phyloP scores from a whole-genome alignment of 2,888 invertebrate species.

The Saturnia japonica region DNA sequence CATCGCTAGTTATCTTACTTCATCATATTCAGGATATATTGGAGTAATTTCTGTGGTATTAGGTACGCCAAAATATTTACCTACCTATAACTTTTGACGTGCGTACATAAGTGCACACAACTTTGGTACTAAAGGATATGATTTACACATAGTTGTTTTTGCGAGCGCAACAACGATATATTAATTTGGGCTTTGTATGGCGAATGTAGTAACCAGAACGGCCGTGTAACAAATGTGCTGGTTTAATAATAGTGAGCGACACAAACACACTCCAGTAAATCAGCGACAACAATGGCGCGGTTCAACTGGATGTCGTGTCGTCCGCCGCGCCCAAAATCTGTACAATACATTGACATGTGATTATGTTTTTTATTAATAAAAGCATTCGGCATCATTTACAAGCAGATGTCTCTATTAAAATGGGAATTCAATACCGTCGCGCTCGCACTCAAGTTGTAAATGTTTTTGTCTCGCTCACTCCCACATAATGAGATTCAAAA shows the following conservation, averaged over 20 bases:
- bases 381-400: constrained; percentile 6
- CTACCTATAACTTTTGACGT: too few relatives aligned
- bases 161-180: background rate
- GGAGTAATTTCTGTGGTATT: too few relatives aligned
- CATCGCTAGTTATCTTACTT: too few relatives aligned
- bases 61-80: too few relatives aligned
- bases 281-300: background rate
- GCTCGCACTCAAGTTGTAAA: constrained; percentile 21
- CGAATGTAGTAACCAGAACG: background rate
- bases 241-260: constrained; percentile 2
- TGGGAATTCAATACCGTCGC: background rate
- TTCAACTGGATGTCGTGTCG: background rate
- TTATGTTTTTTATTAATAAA: constrained; percentile 5
- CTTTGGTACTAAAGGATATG: background rate
- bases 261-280: constrained; percentile 9
- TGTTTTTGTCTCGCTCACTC: constrained; percentile 48
- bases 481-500: constrained; percentile 62
- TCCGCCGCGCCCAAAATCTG: background rate
- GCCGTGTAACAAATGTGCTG: constrained; percentile 9
- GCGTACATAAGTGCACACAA: too few relatives aligned
- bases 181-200: background rate
- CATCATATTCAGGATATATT: too few relatives aligned
- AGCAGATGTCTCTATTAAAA: constrained; percentile 10
- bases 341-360: constrained; percentile 12
- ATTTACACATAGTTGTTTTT: background rate